A percentile compares a stretch with the other conserved stretches of the same genome.
Evolutionary conservation across 2,888 invertebrate species (phyloP).

Genomic region (Piscicola geometra): DNA sequence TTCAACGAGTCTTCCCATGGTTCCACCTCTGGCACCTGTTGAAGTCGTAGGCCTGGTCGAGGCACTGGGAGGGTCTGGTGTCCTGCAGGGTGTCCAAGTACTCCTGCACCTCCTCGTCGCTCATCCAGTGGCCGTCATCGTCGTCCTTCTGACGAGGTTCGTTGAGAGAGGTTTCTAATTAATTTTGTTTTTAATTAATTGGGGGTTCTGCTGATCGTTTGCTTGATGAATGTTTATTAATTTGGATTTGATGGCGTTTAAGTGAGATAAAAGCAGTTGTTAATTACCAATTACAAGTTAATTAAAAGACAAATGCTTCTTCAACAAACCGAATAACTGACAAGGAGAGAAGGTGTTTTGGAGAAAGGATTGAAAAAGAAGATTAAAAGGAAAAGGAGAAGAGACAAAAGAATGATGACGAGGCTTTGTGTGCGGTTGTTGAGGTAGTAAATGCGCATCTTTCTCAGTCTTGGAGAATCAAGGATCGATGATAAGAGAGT

Average conservation of each 20-base stretch:
- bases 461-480: slow-evolving; percentile 1
- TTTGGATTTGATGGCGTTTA: neutral
- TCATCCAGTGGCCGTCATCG: slow-evolving; percentile 32
- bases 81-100: slow-evolving; percentile 39
- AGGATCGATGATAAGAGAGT: neutral
- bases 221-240: neutral
- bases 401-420: no score
- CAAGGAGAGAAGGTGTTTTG: neutral
- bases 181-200: neutral
- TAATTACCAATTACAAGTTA: no score
- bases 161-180: neutral
- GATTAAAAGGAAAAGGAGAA: neutral
- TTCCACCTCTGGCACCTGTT: slow-evolving; percentile 11
- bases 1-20: neutral
- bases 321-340: neutral
- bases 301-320: no score
- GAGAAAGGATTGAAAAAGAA: neutral
- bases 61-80: slow-evolving; percentile 39
- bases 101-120: slow-evolving; percentile 39
- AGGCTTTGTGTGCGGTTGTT: slow-evolving; percentile 29
- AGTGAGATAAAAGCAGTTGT: no score
- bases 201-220: neutral
- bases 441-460: slow-evolving; percentile 35
- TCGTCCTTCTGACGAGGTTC: neutral
- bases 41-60: slow-evolving; percentile 36